Evolutionary conservation across 2,113 vertebrate species (phyloP), one percentile per base, ranked within the genome.

Genomic region (Puma concolor): DNA sequence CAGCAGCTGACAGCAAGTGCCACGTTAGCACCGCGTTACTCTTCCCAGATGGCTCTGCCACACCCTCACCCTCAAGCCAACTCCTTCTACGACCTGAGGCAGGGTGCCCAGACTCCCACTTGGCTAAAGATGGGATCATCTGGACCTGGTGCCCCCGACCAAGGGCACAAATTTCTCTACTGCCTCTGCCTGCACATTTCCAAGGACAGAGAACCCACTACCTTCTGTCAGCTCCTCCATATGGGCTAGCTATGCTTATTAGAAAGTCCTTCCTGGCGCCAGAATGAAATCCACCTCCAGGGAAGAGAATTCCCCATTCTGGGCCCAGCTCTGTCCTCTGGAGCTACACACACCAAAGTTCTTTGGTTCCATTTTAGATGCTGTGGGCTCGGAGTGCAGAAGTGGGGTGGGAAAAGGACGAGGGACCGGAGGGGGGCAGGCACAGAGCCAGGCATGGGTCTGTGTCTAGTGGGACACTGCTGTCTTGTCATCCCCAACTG

Each of bases 1-100:
- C 29, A 19, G 72, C 71, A 67, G 95, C 71, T 88, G 96, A 92
- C 54, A 81, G 96, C 72, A 88, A 97, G 92, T 44, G 82, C 91
- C 94, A 93, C 19, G 48, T 95, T 87, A 83, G 79, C 11, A 0
- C 57, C 1, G 0, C 44, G 11, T 92, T 27, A 54, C 9, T 5
- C n/a, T 80, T 88, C 89, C 95, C 67, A 83, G 88, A 77, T 86
- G 88, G 48, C 33, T 74, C 29, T 48, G 89, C 83, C 83, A 54
- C 52, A 74, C 38, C 82, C 77, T n/a, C 6, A 14, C 2, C 29
- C 60, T 72, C 27, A 64, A 44, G 82, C 57, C 69, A 41, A 12
- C 33, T 80, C 57, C 66, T 79, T 14, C 52, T 31, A 33, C 88
- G 71, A 50, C 36, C 41, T 5, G 21, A 50, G 91, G 95, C 71